Conservation (phyloP, 2,113 vertebrate species). For the Pluvialis apricaria region DNA sequence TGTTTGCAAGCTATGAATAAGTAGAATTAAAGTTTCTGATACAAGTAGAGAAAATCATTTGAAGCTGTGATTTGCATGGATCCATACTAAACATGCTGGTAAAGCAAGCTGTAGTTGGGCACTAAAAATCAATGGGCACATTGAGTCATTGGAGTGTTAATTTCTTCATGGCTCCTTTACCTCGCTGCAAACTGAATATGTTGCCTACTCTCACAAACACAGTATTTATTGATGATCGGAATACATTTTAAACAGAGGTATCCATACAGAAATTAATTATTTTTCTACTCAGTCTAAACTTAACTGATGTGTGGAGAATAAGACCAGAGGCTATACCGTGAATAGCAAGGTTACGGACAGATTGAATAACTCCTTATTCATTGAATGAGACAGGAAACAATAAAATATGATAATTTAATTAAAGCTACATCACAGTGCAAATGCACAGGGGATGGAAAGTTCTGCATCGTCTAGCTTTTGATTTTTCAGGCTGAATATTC, state of each 20-base stretch:
- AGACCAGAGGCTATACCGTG: neutral
- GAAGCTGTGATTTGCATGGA: neutral
- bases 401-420: slow-evolving; percentile 29
- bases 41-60: neutral
- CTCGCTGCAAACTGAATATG: neutral
- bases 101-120: neutral
- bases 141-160: neutral
- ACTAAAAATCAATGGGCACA: neutral
- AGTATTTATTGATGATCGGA: neutral
- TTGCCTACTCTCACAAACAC: neutral
- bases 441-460: neutral
- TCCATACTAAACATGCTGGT: neutral
- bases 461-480: neutral
- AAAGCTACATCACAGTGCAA: neutral
- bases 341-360: neutral
- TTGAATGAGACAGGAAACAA: slow-evolving; percentile 13
- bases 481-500: neutral
- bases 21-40: neutral
- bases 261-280: neutral
- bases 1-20: neutral
- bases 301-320: neutral
- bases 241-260: neutral
- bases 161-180: neutral
- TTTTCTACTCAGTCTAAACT: neutral
- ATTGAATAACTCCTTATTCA: neutral